Base-by-base conservation (phyloP, 1,140 invertebrate genomes). In the Drosophila repletoides region DNA sequence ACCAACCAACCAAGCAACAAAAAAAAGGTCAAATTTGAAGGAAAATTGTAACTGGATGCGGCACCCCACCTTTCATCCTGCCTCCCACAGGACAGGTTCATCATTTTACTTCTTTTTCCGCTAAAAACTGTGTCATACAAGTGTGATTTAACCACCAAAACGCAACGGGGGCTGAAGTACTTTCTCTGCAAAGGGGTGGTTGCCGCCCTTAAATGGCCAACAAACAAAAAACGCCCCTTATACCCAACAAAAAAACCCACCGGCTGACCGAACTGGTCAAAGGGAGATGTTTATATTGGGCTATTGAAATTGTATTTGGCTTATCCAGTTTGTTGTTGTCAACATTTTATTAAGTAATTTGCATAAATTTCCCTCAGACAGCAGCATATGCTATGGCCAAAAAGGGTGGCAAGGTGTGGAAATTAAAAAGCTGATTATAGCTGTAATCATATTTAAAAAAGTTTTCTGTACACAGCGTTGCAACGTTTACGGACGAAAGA, bases 291-390 rank as follows among this genome's bases (percentile, higher is more conserved):
- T 60, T 43, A 65, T 28, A 83, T 81, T 81, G 73, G 77, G 59
- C 79, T 66, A 86, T 84, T 84, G 66, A 84, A 84, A 86, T 75
- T 80, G 76, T 86, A 79, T 84, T 73, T 48, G 46, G 48, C 40
- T 34, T 36, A 36, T 53, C 22, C 38, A 66, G 51, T 72, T 84
- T 59, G 80, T 79, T 86, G 79, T 84, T 52, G 71, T 75, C 79
- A 80, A 72, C 80, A 86, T 86, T 84, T 84, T 80, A 86, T 84
- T 75, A 80, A 84, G 80, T 75, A 86, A 84, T 84, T 84, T 84
- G 61, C 79, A 86, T 86, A 84, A 72, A 75, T 86, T 84, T 68
- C 14, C 38, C n/a, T n/a, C n/a, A n/a, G n/a, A 56, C 21, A 48
- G 64, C 60, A 60, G 34, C 79, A 84, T 84, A 84, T 84, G 79